Evolutionary conservation across 2,888 invertebrate species (phyloP), one percentile per base, ranked within the genome.

Genomic region (Acholoe squamosa): DNA sequence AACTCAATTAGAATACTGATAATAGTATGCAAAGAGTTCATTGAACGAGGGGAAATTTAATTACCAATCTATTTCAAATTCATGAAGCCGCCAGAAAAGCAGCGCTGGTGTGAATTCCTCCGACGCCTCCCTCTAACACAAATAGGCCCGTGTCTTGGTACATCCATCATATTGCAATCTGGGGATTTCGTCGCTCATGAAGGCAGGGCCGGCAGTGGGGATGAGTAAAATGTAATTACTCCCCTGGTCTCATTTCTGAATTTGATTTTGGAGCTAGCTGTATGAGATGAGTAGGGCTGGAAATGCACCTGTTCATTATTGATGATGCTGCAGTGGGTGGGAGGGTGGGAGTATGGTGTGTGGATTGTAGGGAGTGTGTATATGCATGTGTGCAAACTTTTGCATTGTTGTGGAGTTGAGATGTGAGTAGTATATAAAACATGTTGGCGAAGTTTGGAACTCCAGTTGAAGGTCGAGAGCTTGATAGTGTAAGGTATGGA

Each of bases 31-130:
- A 86, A 86, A 54, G 56, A 31, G 54, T 54, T 52, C 52, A 86
- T 25, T 56, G 54, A 86, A 43, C 56, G 86, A 86, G 86, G 25
- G 54, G 52, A 86, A 86, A 54, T 86, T 86, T 86, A 86, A 86
- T 86, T 56, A 86, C 54, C 86, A 54, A 52, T 86, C 86, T 86
- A 86, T 86, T 86, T 86, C 86, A 86, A 86, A 86, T 86, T 86
- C 86, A 86, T 86, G 86, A 86, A 86, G 86, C 56, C 54, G 19
- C 54, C 33, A 86, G 86, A 54, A 86, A 56, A 86, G 52, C 56
- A 1, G 86, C 54, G 52, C 12, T 56, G 52, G 54, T 56, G 86
- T 19, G 86, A 86, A 86, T 56, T 86, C 86, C 86, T 54, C 52
- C 54, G 86, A 86, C 86, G 25, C 25, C 51, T 25, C 12, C 52